phyloP scores from a whole-genome alignment of 2,797 vertebrate genomes.

The Coranthus polyacanthus region DNA sequence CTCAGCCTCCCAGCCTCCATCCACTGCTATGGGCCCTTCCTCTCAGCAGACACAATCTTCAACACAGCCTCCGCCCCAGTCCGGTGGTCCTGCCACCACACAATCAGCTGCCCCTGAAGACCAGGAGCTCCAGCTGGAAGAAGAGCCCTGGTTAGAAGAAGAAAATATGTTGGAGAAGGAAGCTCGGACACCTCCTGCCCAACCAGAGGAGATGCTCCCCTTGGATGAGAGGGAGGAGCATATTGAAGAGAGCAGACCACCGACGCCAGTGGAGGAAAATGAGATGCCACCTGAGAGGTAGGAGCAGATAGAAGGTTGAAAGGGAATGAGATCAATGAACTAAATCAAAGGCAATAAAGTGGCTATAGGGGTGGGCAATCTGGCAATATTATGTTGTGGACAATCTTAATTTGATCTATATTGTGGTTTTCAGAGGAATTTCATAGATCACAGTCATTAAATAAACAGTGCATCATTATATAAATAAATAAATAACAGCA shows the following conservation, averaged over 20 bases:
- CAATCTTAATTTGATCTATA: no score
- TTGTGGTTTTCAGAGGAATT: no score
- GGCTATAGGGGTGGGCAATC: no score
- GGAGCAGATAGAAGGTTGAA: constrained; percentile 15
- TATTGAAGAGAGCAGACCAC: constrained; percentile 65
- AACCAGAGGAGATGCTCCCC: constrained; percentile 64
- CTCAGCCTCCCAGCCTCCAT: constrained; percentile 54
- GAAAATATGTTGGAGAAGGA: constrained; percentile 65
- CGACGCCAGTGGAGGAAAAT: constrained; percentile 69
- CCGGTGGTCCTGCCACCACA: constrained; percentile 38
- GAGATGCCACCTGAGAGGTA: constrained; percentile 81
- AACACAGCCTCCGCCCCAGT: constrained; percentile 52
- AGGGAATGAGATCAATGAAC: constrained; percentile 32
- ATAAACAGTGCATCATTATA: no score
- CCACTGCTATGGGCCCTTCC: constrained; percentile 38
- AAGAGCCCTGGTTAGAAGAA: constrained; percentile 72
- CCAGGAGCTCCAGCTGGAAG: constrained; percentile 60
- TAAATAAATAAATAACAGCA: no score
- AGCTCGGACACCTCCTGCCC: constrained; percentile 50
- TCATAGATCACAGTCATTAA: no score
- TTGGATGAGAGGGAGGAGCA: constrained; percentile 66
- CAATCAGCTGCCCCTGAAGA: constrained; percentile 50
- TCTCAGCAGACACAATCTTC: constrained; percentile 61
- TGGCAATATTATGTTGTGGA: no score
- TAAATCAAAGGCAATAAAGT: constrained; percentile 19